These are phyloP conservation scores for Sebastes minor DNA, from an alignment of 2,797 vertebrate genomes.

Conservation along the genomic window DNA sequence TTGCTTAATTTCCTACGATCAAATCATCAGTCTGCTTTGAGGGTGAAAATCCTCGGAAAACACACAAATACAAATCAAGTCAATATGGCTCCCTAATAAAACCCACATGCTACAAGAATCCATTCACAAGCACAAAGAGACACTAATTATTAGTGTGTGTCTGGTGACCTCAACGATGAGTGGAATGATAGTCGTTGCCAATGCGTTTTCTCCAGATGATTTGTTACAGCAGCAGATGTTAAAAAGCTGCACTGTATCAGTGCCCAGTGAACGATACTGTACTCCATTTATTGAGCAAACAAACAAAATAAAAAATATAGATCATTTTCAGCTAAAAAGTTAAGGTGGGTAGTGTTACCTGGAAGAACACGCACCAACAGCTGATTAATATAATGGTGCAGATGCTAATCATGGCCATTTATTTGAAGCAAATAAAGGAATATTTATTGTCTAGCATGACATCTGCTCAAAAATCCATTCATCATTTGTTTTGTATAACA, in stretches of 20 bases:
- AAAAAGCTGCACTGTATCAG: slow-evolving; percentile 8
- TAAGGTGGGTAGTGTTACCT: not conserved
- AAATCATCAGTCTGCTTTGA: not conserved
- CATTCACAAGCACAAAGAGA: slow-evolving; percentile 31
- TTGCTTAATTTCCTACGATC: not conserved
- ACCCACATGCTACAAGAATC: slow-evolving; percentile 11
- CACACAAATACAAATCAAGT: slow-evolving; percentile 19
- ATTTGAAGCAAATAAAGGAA: not conserved
- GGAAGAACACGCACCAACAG: not conserved
- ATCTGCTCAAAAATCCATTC: not conserved
- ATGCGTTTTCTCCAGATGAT: slow-evolving; percentile 31
- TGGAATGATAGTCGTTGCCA: slow-evolving; percentile 49
- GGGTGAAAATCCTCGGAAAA: not conserved
- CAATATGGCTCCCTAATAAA: not conserved
- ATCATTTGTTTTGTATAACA: not conserved
- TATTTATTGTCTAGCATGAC: too few species aligned
- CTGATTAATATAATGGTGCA: not conserved
- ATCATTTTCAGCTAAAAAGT: not conserved
- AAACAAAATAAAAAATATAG: not conserved
- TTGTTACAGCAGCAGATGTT: slow-evolving; percentile 46
- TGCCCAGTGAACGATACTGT: not conserved
- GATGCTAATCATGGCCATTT: not conserved
- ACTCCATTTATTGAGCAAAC: not conserved
- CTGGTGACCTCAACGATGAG: slow-evolving; percentile 35
- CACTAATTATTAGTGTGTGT: slow-evolving; percentile 36